Conservation (phyloP, 1,140 invertebrate genomes). For the Drosophila ananassae region DNA sequence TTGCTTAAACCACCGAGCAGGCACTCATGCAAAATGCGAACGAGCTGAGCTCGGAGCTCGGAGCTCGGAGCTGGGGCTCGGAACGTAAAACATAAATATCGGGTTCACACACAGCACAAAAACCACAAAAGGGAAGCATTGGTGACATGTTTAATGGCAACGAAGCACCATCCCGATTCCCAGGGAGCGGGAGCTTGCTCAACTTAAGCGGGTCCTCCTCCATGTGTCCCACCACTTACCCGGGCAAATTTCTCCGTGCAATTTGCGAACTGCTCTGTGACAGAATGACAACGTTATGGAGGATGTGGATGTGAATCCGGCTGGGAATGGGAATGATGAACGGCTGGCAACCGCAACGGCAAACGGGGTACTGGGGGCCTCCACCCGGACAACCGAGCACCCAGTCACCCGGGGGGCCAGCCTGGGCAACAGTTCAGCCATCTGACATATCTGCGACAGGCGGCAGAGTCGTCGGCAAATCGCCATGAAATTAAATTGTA, state of each 20-base stretch:
- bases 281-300: conserved; percentile 43
- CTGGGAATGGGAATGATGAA: conserved; percentile 25
- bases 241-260: conserved; percentile 64
- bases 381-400: neutral
- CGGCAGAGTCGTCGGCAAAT: conserved; percentile 59
- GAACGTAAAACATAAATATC: conserved; percentile 66
- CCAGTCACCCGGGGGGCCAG: neutral
- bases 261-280: conserved; percentile 60
- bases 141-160: conserved; percentile 78
- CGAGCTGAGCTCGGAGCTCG: conserved; percentile 15
- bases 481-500: conserved; percentile 79
- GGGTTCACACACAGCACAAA: conserved; percentile 35
- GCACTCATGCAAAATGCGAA: conserved; percentile 26
- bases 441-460: conserved; percentile 47
- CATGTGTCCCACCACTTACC: conserved; percentile 31
- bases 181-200: neutral
- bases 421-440: conserved; percentile 22
- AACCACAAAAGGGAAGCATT: conserved; percentile 66
- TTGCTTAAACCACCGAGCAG: neutral
- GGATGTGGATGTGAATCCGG: conserved; percentile 33
- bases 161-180: conserved; percentile 31
- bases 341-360: conserved; percentile 14
- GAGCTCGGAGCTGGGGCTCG: no score
- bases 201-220: conserved; percentile 47
- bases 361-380: neutral